Evolutionary conservation across 2,888 invertebrate genomes (phyloP), one percentile per base, ranked within the genome.

Genomic region (Mesoligia furuncula): DNA sequence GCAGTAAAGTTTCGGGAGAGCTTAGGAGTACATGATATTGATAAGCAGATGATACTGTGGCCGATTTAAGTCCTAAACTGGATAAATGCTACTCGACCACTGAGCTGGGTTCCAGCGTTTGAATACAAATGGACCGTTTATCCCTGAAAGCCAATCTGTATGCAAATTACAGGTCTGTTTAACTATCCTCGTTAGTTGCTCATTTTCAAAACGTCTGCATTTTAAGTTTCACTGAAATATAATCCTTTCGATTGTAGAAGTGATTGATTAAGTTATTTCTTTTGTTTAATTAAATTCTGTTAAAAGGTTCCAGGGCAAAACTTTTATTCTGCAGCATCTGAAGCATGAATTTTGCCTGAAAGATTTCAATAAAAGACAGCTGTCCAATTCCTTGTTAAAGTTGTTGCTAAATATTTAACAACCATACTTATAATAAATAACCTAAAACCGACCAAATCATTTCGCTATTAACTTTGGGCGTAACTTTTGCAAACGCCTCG

Each of bases 181-280:
- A 95, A 96, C 96, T 96, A 95, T 96, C 94, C 96, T 96, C 96
- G 96, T 96, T 96, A 96, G 96, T 96, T 96, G 96, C 96, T 96
- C 96, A 96, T 96, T 96, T 96, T 95, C 95, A 91, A 91, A 93
- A 95, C 93, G 94, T 95, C 95, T 94, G 94, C 93, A 92, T 95
- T 95, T 94, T 92, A 91, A 90, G 90, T 91, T 90, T 89, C 86
- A 90, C 93, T 89, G 86, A 91, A 91, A 91, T 89, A 87, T 87
- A 90, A 90, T 88, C 90, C 90, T 89, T 91, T 91, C 84, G 82
- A 88, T 88, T 84, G 82, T 79, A 69, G 78, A 72, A 45, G 75
- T 85, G 82, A 89, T 87, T 85, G 75, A 82, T 86, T 77, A 59
- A 39, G 15, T 48, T 69, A 62, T 62, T 80, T 66, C 20, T 75